Base-by-base conservation (phyloP, 2,113 vertebrate species). In the Scortum barcoo region DNA sequence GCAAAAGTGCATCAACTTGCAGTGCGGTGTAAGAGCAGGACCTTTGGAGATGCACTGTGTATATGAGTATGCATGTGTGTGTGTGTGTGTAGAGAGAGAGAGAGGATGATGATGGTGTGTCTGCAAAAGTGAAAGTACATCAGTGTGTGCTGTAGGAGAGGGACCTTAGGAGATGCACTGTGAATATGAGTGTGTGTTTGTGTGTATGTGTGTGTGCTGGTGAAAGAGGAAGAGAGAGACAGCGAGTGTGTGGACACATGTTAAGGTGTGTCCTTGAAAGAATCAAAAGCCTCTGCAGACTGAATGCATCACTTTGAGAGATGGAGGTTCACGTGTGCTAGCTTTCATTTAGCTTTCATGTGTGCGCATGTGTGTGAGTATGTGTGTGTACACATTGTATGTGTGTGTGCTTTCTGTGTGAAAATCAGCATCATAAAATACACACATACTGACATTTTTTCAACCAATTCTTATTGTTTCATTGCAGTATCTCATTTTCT, bases 241-340 rank as follows among this genome's bases (percentile, higher is more conserved):
- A 14, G 81, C 61, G 62, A 75, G 80, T 87, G 67, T 76, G 74
- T 66, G 76, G 42, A 83, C 58, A 69, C 36, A 60, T 80, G 80
- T 82, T 85, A 85, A 83, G 83, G 70, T 84, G 68, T 70, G 81
- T 42, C 83, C 86, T 90, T 91, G 89, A 86, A 88, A 68, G 76
- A 86, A 88, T 89, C 78, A 91, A 84, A 89, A 85, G 86, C 74
- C 71, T 83, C 71, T 62, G 53, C 79, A 86, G 83, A 89, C 73
- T 83, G 73, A 90, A 89, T 76, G 74, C 66, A 83, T 83, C 33
- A 83, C 48, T 36, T 42, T 54, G 36, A 70, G 65, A 69, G 44
- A 51, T 12, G 3, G 28, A n/a, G 24, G 33, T 74, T 50, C 65
- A 76, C 24, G 12, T 57, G 72, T 74, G 69, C n/a, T n/a, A n/a